These are phyloP conservation scores for Eupithecia insigniata DNA, from an alignment of 2,888 invertebrate species.

Conservation along the genomic window DNA sequence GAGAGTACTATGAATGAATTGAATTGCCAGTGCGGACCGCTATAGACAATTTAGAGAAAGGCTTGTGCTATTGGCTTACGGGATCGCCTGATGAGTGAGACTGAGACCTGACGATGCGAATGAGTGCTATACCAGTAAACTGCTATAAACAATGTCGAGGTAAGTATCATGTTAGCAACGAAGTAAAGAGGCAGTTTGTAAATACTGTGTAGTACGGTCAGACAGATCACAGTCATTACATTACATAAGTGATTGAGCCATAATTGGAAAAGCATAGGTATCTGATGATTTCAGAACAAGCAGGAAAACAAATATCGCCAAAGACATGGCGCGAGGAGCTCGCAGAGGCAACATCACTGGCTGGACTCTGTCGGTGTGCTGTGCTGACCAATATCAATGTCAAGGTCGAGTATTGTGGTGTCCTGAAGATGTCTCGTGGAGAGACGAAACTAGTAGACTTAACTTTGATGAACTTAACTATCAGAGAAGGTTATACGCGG, in stretches of 20 bases:
- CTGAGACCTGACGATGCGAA: slow-evolving; percentile 51
- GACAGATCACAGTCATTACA: slow-evolving; percentile 46
- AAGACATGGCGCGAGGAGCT: too few relatives aligned
- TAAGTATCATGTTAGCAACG: slow-evolving; percentile 59
- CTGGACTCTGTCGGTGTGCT: too few relatives aligned
- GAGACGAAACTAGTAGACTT: too few relatives aligned
- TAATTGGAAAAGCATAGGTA: neutral
- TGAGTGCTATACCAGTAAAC: slow-evolving; percentile 52
- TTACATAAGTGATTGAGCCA: neutral
- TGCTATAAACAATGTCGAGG: slow-evolving; percentile 50
- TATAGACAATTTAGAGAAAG: slow-evolving; percentile 60
- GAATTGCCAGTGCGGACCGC: slow-evolving; percentile 59
- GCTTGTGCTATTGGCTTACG: slow-evolving; percentile 48
- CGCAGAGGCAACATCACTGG: too few relatives aligned
- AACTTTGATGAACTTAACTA: too few relatives aligned
- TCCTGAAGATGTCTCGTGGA: too few relatives aligned
- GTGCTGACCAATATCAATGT: too few relatives aligned
- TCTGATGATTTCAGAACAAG: neutral
- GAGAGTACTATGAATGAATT: slow-evolving; percentile 40
- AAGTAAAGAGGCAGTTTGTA: slow-evolving; percentile 72
- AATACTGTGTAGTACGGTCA: slow-evolving; percentile 66
- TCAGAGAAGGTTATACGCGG: too few relatives aligned
- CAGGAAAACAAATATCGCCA: too few relatives aligned
- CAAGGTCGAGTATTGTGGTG: too few relatives aligned
- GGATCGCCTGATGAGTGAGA: slow-evolving; percentile 49